A percentile compares a stretch with the other conserved stretches of the same genome.
Evolutionary conservation across 2,113 vertebrate species (phyloP).

Genomic region (Corythornis vintsioides): DNA sequence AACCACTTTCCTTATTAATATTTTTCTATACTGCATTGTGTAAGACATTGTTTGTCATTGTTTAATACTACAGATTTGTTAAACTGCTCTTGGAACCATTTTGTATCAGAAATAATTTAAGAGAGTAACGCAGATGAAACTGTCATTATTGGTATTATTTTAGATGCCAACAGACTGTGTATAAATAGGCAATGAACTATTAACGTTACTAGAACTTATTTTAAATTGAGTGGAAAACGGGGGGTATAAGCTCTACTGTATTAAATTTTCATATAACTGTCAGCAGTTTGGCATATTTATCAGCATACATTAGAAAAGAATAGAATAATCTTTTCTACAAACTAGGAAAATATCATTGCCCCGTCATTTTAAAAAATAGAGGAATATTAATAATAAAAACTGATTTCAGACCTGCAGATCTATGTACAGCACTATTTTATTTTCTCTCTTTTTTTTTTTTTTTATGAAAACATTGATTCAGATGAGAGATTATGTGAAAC

Average conservation of each 20-base stretch:
- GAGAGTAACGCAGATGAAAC: constrained; percentile 2
- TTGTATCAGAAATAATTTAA: background rate
- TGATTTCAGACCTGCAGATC: background rate
- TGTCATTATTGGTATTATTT: constrained; percentile 22
- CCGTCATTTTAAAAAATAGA: constrained; percentile 14
- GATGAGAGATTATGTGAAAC: background rate
- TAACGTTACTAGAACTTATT: background rate
- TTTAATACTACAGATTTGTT: background rate
- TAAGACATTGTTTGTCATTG: background rate
- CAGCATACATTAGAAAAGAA: constrained; percentile 20
- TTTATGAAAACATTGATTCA: background rate
- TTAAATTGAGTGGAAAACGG: constrained; percentile 49
- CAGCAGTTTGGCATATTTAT: constrained; percentile 47
- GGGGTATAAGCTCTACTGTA: constrained; percentile 4
- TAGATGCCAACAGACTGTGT: constrained; percentile 9
- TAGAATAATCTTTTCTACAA: constrained; percentile 20
- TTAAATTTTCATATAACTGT: constrained; percentile 47
- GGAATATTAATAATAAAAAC: constrained; percentile 22
- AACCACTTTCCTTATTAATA: background rate
- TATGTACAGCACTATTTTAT: background rate
- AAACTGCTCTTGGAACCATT: background rate
- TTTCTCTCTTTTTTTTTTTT: background rate
- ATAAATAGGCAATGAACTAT: constrained; percentile 33
- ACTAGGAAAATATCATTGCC: constrained; percentile 1
- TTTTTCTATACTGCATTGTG: background rate